These are phyloP conservation scores for Mythimna pallens DNA, from an alignment of 2,888 invertebrate genomes.

Conservation along the genomic window DNA sequence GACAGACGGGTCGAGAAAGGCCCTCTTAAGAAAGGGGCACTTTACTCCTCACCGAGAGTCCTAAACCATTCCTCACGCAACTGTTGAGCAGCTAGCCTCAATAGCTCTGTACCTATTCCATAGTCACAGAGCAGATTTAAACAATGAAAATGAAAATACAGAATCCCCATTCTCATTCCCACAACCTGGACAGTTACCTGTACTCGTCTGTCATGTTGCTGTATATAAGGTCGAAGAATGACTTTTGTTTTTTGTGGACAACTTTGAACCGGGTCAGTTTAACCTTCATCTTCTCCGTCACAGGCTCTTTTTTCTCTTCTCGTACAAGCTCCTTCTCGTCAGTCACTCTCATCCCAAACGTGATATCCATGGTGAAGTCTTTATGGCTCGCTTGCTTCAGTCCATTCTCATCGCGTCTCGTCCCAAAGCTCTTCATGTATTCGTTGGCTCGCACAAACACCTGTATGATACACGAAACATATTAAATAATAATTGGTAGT, in stretches of 20 bases:
- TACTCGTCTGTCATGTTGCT: slow-evolving; percentile 71
- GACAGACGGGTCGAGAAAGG: no score
- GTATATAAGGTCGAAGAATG: slow-evolving; percentile 72
- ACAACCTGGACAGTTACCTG: slow-evolving; percentile 53
- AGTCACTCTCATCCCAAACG: not conserved
- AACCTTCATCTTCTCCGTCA: not conserved
- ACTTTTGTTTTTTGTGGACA: slow-evolving; percentile 58
- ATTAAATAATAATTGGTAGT: not conserved
- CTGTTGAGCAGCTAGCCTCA: not conserved
- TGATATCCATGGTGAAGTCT: not conserved
- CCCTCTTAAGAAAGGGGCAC: no score
- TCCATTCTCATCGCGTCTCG: not conserved
- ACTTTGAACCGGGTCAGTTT: slow-evolving; percentile 66
- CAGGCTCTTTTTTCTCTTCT: not conserved
- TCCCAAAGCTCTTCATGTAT: slow-evolving; percentile 29
- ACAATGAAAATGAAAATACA: not conserved
- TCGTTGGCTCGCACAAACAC: slow-evolving; percentile 67
- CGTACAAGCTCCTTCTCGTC: not conserved
- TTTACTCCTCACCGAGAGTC: not conserved
- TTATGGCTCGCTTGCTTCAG: no score
- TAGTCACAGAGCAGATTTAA: not conserved
- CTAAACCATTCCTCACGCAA: not conserved
- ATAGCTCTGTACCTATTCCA: not conserved
- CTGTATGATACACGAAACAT: slow-evolving; percentile 45
- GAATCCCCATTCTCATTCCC: not conserved